Evolutionary conservation across 1,140 invertebrate species (phyloP).

Genomic region (Parasteatoda tepidariorum): DNA sequence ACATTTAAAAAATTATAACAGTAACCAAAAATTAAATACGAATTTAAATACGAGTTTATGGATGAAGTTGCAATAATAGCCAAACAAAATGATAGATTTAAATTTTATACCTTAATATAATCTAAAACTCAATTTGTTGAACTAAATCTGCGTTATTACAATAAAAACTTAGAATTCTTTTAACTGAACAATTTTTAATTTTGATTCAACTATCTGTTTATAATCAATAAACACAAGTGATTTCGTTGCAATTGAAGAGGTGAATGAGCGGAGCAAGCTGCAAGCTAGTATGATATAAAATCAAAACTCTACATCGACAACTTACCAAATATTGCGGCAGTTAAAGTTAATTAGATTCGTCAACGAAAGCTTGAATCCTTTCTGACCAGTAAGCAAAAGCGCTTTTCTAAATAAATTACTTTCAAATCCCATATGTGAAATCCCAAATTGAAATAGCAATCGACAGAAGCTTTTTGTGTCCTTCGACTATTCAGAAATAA

Average conservation of each 20-base stretch:
- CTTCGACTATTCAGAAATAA: background rate
- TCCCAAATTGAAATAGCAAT: conserved; percentile 20
- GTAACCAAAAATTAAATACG: no score
- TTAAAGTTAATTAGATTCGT: background rate
- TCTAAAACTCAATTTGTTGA: no score
- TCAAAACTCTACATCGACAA: background rate
- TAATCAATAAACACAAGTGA: background rate
- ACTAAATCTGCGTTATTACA: no score
- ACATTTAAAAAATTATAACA: no score
- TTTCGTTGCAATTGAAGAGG: background rate
- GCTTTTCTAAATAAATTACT: conserved; percentile 9
- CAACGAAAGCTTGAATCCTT: background rate
- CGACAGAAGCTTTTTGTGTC: conserved; percentile 1
- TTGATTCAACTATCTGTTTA: no score
- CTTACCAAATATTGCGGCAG: no score
- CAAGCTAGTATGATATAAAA: background rate
- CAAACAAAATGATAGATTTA: no score
- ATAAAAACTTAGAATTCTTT: no score
- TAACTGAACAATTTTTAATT: no score
- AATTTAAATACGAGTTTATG: no score
- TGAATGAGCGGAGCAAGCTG: background rate
- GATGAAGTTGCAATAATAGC: no score
- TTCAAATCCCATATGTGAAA: background rate
- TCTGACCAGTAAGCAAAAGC: background rate
- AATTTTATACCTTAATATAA: no score